phyloP scores from a whole-genome alignment of 2,888 invertebrate genomes.

The Julus scandinavius region DNA sequence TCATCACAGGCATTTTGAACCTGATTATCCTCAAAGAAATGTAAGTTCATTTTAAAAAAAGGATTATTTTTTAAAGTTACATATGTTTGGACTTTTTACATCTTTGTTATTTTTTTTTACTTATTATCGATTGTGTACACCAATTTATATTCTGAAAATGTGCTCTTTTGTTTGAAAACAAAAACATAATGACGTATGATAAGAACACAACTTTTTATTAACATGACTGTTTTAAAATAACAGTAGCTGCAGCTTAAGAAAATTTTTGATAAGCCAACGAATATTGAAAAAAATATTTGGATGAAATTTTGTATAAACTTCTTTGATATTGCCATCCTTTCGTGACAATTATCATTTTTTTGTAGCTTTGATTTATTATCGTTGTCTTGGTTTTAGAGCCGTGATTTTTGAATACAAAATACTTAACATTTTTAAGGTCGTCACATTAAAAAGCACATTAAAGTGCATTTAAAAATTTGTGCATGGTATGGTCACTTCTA shows the following conservation, averaged over 20 bases:
- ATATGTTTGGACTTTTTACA: background rate
- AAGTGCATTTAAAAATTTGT: background rate
- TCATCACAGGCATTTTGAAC: slow-evolving; percentile 53
- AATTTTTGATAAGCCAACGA: background rate
- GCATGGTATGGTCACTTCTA: slow-evolving; percentile 26
- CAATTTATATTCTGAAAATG: background rate
- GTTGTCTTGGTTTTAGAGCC: slow-evolving; percentile 14
- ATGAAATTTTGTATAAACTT: background rate
- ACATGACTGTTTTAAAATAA: background rate
- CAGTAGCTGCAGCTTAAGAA: background rate
- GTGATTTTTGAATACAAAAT: slow-evolving; percentile 3
- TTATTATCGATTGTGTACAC: background rate
- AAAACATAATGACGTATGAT: background rate
- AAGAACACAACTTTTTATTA: background rate
- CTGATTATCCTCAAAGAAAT: slow-evolving; percentile 53
- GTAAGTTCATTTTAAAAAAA: slow-evolving; percentile 53
- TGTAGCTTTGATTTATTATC: background rate
- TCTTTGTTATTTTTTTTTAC: background rate
- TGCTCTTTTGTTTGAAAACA: background rate
- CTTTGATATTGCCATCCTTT: background rate
- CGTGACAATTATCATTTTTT: background rate
- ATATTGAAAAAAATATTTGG: background rate
- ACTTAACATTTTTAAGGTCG: background rate
- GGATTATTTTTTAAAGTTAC: background rate
- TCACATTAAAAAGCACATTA: background rate